phyloP scores from a whole-genome alignment of 1,140 invertebrate species.

The Drosophila lini region DNA sequence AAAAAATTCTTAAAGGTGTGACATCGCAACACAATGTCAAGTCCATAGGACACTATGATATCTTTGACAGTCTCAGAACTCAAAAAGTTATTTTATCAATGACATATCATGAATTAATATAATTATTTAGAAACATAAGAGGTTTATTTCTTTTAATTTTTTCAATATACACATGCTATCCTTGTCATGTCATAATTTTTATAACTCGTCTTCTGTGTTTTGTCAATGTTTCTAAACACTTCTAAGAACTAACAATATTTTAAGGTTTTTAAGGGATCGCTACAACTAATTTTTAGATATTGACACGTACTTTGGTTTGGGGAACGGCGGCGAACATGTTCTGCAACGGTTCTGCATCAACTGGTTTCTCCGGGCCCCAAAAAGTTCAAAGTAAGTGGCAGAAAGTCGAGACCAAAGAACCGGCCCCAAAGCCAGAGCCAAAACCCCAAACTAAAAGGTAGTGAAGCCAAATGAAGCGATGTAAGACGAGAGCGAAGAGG shows the following conservation, averaged over 20 bases:
- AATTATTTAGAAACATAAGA: neutral
- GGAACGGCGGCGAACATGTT: slow-evolving; percentile 65
- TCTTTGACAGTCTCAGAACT: neutral
- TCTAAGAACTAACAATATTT: neutral
- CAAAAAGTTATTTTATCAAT: neutral
- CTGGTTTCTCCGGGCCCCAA: slow-evolving; percentile 62
- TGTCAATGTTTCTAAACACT: neutral
- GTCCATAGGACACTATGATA: neutral
- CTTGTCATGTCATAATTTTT: neutral
- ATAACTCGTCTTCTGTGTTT: neutral
- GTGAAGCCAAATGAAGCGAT: slow-evolving; percentile 11
- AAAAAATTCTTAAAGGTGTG: neutral
- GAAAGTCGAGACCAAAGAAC: slow-evolving; percentile 44
- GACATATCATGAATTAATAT: neutral
- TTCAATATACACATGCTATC: neutral
- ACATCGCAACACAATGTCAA: neutral
- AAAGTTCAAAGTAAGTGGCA: slow-evolving; percentile 29
- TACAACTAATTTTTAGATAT: neutral
- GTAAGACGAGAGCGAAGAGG: slow-evolving; percentile 9
- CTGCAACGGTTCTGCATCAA: slow-evolving; percentile 66
- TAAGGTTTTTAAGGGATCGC: neutral
- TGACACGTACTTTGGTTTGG: slow-evolving; percentile 56
- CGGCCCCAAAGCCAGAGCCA: slow-evolving; percentile 40
- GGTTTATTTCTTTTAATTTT: no score
- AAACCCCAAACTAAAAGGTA: slow-evolving; percentile 12